Percentiles rank a stretch among this genome's conserved stretches.
phyloP scores from a whole-genome alignment of 2,797 vertebrate species.

The Percopsis omiscomaycus region DNA sequence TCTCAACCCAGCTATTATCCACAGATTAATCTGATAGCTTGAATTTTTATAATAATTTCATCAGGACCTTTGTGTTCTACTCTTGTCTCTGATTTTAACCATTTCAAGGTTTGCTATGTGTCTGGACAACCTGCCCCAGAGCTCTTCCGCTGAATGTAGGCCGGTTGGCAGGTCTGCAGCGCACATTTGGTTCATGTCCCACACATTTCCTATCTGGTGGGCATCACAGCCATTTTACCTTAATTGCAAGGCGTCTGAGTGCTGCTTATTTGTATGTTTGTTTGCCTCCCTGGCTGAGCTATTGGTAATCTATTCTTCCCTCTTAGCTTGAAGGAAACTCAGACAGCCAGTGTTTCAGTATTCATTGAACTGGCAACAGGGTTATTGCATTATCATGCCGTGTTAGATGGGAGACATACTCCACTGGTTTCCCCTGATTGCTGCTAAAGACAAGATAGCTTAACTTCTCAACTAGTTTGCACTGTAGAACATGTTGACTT shows the following conservation, averaged over 20 bases:
- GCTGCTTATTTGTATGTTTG: constrained; percentile 77
- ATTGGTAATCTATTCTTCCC: constrained; percentile 81
- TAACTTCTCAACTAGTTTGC: constrained; percentile 58
- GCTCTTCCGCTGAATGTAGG: constrained; percentile 83
- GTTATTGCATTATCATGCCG: constrained; percentile 74
- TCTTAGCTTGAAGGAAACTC: constrained; percentile 71
- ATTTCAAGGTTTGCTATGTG: constrained; percentile 69
- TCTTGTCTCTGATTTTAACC: background rate
- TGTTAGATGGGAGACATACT: constrained; percentile 71
- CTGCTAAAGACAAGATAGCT: constrained; percentile 63
- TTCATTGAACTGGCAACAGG: constrained; percentile 74
- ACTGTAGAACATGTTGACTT: constrained; percentile 38
- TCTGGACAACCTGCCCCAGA: constrained; percentile 72
- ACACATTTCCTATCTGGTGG: constrained; percentile 84
- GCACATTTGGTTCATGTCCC: constrained; percentile 85
- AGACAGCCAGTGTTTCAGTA: constrained; percentile 70
- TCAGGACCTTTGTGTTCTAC: constrained; percentile 39
- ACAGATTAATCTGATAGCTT: constrained; percentile 60
- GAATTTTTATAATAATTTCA: constrained; percentile 57
- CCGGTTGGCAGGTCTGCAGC: constrained; percentile 83
- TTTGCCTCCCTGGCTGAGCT: constrained; percentile 72
- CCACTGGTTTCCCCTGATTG: constrained; percentile 67
- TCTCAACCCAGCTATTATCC: constrained; percentile 36
- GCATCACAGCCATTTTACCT: constrained; percentile 86
- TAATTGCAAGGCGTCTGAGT: constrained; percentile 81